Base-by-base conservation (phyloP, 1,140 invertebrate species). In the Atta colombica region DNA sequence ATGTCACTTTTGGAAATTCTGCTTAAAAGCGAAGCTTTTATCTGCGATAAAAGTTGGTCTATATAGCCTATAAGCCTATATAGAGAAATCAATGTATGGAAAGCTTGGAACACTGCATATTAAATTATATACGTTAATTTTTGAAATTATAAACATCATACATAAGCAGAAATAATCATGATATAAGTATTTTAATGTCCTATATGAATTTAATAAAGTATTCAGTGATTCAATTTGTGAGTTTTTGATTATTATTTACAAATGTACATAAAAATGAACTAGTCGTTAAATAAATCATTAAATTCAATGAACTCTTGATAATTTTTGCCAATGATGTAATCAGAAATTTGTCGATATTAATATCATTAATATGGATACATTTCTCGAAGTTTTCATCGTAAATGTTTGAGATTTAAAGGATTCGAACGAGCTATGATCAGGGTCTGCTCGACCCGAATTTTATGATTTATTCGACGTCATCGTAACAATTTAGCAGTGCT, bases 381-480 rank as follows among this genome's bases (percentile, higher is more conserved):
- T 18, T 4, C 18, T 74, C 71, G 16, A 35, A 55, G 10, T 21
- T 68, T 74, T 63, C 28, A 28, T 25, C 1, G 28, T 16, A 63
- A 69, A 53, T 39, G 16, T 81, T 53, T 14, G 21, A 31, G 14
- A 53, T 25, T 28, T 31, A 39, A 31, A 74, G 3, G n/a, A 12
- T 21, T 10, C 14, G 18, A 61, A 31, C 31, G 55, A 35, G 8
- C 4, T 0, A n/a, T 31, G 18, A 80, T 1, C 39, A 45, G 39
- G 8, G 8, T 8, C 8, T 51, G 3, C 28, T 16, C 10, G 55
- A 74, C 25, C 14, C 18, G 49, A 74, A 49, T 75, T 61, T 84
- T 21, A 84, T 28, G 31, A 74, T 16, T 72, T 60, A 7, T 49
- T 45, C 4, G 0, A 60, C 69, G 25, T 74, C 39, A 74, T 74